A percentile compares a stretch with the other conserved stretches of the same genome.
Conservation (phyloP, 2,888 invertebrate species). For the Tenthredo mesomela region DNA sequence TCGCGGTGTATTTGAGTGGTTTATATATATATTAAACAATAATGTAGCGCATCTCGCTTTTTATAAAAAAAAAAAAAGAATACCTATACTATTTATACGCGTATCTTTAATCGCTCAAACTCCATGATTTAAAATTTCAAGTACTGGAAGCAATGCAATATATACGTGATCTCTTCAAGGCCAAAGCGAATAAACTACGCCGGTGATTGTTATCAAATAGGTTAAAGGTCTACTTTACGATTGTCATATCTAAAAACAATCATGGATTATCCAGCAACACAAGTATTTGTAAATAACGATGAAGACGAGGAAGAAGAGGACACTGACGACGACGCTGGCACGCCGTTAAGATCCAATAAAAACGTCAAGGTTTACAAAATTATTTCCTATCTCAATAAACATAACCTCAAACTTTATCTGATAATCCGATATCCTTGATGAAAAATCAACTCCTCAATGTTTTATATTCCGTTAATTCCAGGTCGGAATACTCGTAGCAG, state of each 20-base stretch:
- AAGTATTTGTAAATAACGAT: constrained; percentile 11
- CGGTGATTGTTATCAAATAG: background rate
- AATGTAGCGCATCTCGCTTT: background rate
- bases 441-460: background rate
- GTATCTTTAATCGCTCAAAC: background rate
- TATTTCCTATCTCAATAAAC: background rate
- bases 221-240: background rate
- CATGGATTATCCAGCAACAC: constrained; percentile 47
- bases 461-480: constrained; percentile 11
- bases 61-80: too few species aligned
- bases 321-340: background rate
- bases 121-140: background rate
- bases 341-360: background rate
- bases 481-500: constrained; percentile 22
- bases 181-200: constrained; percentile 3
- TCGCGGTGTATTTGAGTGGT: background rate
- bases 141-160: background rate
- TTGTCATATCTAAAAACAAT: background rate
- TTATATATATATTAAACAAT: background rate
- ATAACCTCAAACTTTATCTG: background rate
- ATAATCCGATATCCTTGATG: background rate
- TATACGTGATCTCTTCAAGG: background rate
- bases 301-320: constrained; percentile 14
- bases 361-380: background rate
- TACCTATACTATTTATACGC: background rate